A percentile compares a stretch with the other conserved stretches of the same genome.
These are phyloP conservation scores for Silurus asotus DNA, from an alignment of 2,113 vertebrate species.

Conservation along the genomic window DNA sequence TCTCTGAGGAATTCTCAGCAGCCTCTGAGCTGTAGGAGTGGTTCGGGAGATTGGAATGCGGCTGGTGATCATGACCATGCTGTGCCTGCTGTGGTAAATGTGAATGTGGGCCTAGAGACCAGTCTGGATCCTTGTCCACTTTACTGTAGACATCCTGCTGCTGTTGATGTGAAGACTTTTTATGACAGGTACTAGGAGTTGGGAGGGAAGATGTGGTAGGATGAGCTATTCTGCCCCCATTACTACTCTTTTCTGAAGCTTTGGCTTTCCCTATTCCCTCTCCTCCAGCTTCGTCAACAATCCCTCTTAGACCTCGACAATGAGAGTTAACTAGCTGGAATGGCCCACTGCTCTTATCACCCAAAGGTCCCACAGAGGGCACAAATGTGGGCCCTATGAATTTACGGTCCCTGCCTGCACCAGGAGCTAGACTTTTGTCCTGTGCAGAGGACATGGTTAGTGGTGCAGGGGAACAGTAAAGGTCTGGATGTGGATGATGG, in stretches of 20 bases:
- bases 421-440: conserved; percentile 70
- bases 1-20: conserved; percentile 66
- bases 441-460: conserved; percentile 73
- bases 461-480: conserved; percentile 80
- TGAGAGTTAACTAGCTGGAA: conserved; percentile 77
- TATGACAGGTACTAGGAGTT: conserved; percentile 70
- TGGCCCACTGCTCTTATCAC: conserved; percentile 77
- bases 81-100: conserved; percentile 46
- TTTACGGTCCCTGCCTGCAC: conserved; percentile 76
- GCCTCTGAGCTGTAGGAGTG: conserved; percentile 80
- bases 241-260: conserved; percentile 44
- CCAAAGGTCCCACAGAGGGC: conserved; percentile 84
- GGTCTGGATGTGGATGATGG: conserved; percentile 77
- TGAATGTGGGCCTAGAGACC: conserved; percentile 64
- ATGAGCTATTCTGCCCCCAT: conserved; percentile 55
- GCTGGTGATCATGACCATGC: conserved; percentile 57
- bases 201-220: conserved; percentile 49
- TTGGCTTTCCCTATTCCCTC: conserved; percentile 54
- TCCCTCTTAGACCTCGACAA: conserved; percentile 69
- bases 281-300: conserved; percentile 67
- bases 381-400: conserved; percentile 85
- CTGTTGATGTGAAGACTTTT: conserved; percentile 67
- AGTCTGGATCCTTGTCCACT: conserved; percentile 81
- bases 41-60: conserved; percentile 60
- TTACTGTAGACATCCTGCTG: conserved; percentile 78